A percentile compares a stretch with the other conserved stretches of the same genome.
Evolutionary conservation across 2,113 vertebrate genomes (phyloP).

Genomic region (Callionymus lyra): DNA sequence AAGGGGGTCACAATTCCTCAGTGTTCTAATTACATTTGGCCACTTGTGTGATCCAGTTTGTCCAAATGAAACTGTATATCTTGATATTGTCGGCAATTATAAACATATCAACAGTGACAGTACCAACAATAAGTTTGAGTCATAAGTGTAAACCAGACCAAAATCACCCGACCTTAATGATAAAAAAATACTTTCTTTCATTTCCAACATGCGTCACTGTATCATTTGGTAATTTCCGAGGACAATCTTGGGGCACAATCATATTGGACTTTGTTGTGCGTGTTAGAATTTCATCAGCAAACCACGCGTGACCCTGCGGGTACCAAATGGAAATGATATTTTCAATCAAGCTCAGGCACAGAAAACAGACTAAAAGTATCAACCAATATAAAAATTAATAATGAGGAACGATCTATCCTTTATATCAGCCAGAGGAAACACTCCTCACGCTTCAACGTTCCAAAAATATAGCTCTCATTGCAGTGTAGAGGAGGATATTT

Average conservation of each 20-base stretch:
- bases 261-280: slow-evolving; percentile 32
- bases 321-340: slow-evolving; percentile 50
- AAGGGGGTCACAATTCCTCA: no score
- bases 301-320: slow-evolving; percentile 36
- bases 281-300: slow-evolving; percentile 53
- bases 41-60: no score
- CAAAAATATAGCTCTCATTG: slow-evolving; percentile 41
- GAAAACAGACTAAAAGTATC: slow-evolving; percentile 39
- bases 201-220: background rate
- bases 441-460: slow-evolving; percentile 49
- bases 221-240: slow-evolving; percentile 39
- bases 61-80: no score
- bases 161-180: no score
- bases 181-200: no score
- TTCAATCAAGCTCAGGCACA: slow-evolving; percentile 37
- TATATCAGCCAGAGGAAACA: slow-evolving; percentile 50
- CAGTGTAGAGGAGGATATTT: slow-evolving; percentile 51
- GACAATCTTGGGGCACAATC: slow-evolving; percentile 40
- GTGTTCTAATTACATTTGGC: no score
- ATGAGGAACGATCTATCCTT: slow-evolving; percentile 43
- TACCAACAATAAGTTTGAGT: no score
- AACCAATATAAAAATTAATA: slow-evolving; percentile 37
- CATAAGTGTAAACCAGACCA: no score
- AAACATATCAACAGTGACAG: no score
- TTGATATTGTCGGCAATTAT: no score